These are phyloP conservation scores for Euthynnus affinis DNA, from an alignment of 2,797 vertebrate genomes.

Conservation along the genomic window DNA sequence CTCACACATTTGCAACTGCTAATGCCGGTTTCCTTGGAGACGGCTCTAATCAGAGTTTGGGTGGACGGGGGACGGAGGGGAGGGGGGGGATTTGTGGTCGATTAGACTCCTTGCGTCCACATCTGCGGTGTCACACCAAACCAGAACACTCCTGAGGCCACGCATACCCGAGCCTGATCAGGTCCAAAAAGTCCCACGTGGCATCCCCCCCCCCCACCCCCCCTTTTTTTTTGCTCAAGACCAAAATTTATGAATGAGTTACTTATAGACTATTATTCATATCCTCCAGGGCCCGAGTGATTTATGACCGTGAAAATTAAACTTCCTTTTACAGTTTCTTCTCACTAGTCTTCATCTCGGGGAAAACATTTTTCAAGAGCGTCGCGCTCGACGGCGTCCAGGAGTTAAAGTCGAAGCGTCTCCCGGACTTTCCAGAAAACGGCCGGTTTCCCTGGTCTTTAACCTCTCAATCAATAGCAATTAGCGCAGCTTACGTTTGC, in stretches of 20 bases:
- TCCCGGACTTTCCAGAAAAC: not conserved
- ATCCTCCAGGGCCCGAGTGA: slow-evolving; percentile 52
- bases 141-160: slow-evolving; percentile 1
- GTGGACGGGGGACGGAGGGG: not conserved
- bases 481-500: slow-evolving; percentile 67
- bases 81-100: not conserved
- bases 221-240: slow-evolving; percentile 35
- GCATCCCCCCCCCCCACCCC: no score
- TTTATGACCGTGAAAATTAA: slow-evolving; percentile 69
- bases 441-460: slow-evolving; percentile 37
- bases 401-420: slow-evolving; percentile 30
- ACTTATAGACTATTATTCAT: slow-evolving; percentile 56
- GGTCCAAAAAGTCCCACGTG: slow-evolving; percentile 22
- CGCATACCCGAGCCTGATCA: not conserved
- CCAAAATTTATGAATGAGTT: slow-evolving; percentile 52
- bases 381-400: not conserved
- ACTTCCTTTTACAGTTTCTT: slow-evolving; percentile 59
- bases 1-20: slow-evolving; percentile 27
- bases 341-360: slow-evolving; percentile 45
- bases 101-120: slow-evolving; percentile 29
- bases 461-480: slow-evolving; percentile 76
- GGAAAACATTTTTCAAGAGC: slow-evolving; percentile 33
- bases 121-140: slow-evolving; percentile 25
- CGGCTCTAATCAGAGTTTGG: slow-evolving; percentile 29
- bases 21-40: slow-evolving; percentile 51